Evolutionary conservation across 2,888 invertebrate genomes (phyloP).

Genomic region (Dynastes tityus): DNA sequence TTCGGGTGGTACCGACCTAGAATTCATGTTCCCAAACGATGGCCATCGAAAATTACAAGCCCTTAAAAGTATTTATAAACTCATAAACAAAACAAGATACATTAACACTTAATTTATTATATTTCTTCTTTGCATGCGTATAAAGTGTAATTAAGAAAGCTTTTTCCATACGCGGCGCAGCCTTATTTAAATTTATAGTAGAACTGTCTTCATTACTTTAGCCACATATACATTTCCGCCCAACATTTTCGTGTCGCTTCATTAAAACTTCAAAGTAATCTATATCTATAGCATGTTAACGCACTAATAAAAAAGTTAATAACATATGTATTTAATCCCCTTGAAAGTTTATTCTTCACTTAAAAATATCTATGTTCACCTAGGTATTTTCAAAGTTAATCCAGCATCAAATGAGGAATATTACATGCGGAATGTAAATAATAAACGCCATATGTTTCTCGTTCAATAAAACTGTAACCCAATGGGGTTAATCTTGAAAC

Average conservation of each 20-base stretch:
- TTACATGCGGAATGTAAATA: conserved; percentile 22
- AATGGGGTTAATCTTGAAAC: conserved; percentile 18
- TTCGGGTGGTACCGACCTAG: too few species aligned
- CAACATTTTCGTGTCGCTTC: conserved; percentile 4
- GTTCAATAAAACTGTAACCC: conserved; percentile 20
- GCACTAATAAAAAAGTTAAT: background rate
- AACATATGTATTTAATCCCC: conserved; percentile 10
- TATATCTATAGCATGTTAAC: background rate
- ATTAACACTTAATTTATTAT: too few species aligned
- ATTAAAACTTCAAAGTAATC: conserved; percentile 10
- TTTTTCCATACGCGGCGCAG: too few species aligned
- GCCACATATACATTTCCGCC: background rate
- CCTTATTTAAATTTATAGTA: too few species aligned
- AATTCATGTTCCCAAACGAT: too few species aligned
- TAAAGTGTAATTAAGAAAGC: too few species aligned
- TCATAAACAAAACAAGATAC: too few species aligned
- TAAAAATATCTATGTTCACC: background rate
- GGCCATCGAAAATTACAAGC: too few species aligned
- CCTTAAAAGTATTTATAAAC: too few species aligned
- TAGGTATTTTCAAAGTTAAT: conserved; percentile 26
- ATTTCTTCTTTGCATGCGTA: too few species aligned
- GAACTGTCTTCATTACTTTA: too few species aligned
- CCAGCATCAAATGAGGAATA: background rate
- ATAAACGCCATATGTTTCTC: conserved; percentile 22
- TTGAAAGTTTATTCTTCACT: background rate